Conservation (phyloP, 2,888 invertebrate species). For the Villa cingulata region DNA sequence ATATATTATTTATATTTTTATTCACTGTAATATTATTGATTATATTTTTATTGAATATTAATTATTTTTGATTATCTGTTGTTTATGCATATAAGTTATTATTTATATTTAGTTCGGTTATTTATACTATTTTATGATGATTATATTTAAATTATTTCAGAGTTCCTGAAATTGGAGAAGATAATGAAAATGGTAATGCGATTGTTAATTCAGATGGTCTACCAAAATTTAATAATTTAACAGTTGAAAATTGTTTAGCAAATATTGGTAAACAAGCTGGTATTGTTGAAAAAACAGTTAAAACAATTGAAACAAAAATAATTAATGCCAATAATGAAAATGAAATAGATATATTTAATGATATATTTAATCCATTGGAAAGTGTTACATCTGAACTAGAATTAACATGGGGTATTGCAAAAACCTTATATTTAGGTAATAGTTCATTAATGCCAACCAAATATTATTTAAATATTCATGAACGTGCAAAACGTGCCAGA, state of each 20-base stretch:
- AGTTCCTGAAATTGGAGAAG: slow-evolving; percentile 73
- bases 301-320: slow-evolving; percentile 49
- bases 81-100: too few species aligned
- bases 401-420: slow-evolving; percentile 76
- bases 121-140: too few species aligned
- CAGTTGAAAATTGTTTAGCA: slow-evolving; percentile 71
- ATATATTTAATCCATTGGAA: slow-evolving; percentile 63
- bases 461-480: slow-evolving; percentile 64
- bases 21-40: too few species aligned
- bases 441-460: slow-evolving; percentile 66
- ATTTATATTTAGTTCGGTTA: too few species aligned
- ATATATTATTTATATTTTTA: neutral
- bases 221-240: slow-evolving; percentile 68
- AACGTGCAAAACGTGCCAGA: slow-evolving; percentile 60
- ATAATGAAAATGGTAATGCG: slow-evolving; percentile 60
- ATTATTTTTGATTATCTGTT: too few species aligned
- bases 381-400: slow-evolving; percentile 57
- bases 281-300: slow-evolving; percentile 65
- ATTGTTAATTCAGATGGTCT: slow-evolving; percentile 53
- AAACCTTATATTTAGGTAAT: slow-evolving; percentile 67
- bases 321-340: slow-evolving; percentile 19
- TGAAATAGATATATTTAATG: slow-evolving; percentile 48
- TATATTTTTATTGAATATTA: too few species aligned
- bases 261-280: slow-evolving; percentile 71
- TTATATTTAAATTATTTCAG: slow-evolving; percentile 34